Base-by-base conservation (phyloP, 2,113 vertebrate species). In the Tichodroma muraria region DNA sequence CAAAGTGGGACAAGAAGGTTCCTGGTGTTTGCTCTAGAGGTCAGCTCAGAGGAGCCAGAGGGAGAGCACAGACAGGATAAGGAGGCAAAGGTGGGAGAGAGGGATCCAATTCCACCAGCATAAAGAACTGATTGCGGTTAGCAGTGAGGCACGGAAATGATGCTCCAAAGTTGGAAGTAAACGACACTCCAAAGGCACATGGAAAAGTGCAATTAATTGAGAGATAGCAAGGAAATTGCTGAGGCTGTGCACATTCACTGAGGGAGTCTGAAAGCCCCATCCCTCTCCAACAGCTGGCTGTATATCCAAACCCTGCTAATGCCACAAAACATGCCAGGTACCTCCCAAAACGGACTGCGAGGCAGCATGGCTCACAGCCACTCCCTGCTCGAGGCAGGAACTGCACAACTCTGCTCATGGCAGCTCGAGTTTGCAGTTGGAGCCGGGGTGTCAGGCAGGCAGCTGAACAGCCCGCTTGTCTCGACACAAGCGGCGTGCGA, bases 401-500 rank as follows among this genome's bases (percentile, higher is more conserved):
- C 65, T 53, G 63, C 22, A 13, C 70, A 87, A 9, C 60, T 45
- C 31, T 2, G 50, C 86, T 44, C 3, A 16, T 4, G 13, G 83
- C 86, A 80, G 93, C 86, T 35, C 2, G 11, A 59, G 77, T 53
- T 25, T 17, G 89, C 53, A 64, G 73, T 37, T 15, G 25, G 83
- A 94, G 76, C 73, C 17, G 30, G 69, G 86, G 63, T 8, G 37
- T 65, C 19, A 12, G 12, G 7, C 57, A 50, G 90, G 84, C 84
- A 86, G 88, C 96, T 92, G 89, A 93, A 60, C 84, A 85, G 64
- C 70, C 35, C 4, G 13, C 80, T 38, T 2, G 60, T 69, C 73
- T 77, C 38, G 0, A 35, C 1, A 0, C 79, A 8, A 21, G 69
- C 79, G 77, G 68, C 8, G 1, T 0, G 1, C 0, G 1, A 76